Evolutionary conservation across 2,113 vertebrate genomes (phyloP).

Genomic region (Rattus norvegicus): GRCr8 NC_086032.1:35268001-35268500

Average conservation of each 20-base stretch:
- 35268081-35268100: not conserved
- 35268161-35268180: conserved; percentile 8
- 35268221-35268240: not conserved
- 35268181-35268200: not conserved
- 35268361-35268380: conserved; percentile 3
- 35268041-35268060: not conserved
- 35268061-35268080: not conserved
- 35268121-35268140: not conserved
- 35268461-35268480: not conserved
- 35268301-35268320: not conserved
- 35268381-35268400: not conserved
- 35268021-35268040: not conserved
- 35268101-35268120: not conserved
- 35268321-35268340: not conserved
- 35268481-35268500: not conserved
- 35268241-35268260: conserved; percentile 15
- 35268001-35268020: not conserved
- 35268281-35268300: not conserved
- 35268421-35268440: not conserved
- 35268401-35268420: conserved; percentile 1
- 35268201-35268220: not conserved
- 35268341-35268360: conserved; percentile 6
- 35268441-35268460: not conserved
- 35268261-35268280: not conserved
- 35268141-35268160: not conserved